Evolutionary conservation across 1,140 invertebrate genomes (phyloP).

Genomic region (Zeugodacus cucurbitae): DNA sequence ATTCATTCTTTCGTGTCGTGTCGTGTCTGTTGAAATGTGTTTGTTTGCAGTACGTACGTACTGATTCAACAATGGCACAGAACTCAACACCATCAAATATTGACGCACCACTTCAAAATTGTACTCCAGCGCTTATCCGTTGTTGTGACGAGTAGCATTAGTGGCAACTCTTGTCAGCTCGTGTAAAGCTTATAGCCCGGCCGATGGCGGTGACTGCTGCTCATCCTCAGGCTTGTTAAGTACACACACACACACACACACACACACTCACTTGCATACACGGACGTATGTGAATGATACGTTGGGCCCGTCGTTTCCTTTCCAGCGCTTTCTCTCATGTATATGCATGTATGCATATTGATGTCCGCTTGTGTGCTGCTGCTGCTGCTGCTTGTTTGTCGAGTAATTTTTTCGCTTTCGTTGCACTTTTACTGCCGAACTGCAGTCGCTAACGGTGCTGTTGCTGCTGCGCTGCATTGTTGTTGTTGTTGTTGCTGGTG

Average conservation of each 20-base stretch:
- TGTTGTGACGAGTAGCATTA: slow-evolving; percentile 53
- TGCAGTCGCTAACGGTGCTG: background rate
- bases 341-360: slow-evolving; percentile 55
- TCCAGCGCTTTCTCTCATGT: slow-evolving; percentile 39
- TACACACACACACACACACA: slow-evolving; percentile 52
- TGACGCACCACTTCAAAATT: slow-evolving; percentile 65
- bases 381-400: background rate
- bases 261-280: background rate
- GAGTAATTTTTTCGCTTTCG: slow-evolving; percentile 59
- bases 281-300: background rate
- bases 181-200: slow-evolving; percentile 43
- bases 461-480: background rate
- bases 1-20: too few relatives aligned
- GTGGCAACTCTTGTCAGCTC: slow-evolving; percentile 30
- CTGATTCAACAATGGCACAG: slow-evolving; percentile 43
- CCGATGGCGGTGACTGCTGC: slow-evolving; percentile 59
- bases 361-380: slow-evolving; percentile 42
- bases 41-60: slow-evolving; percentile 51
- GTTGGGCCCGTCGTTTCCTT: background rate
- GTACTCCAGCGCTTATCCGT: slow-evolving; percentile 63
- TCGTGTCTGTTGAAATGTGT: slow-evolving; percentile 36
- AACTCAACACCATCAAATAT: slow-evolving; percentile 54
- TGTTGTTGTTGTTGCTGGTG: background rate
- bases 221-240: slow-evolving; percentile 51
- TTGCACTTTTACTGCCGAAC: slow-evolving; percentile 60